phyloP scores from a whole-genome alignment of 2,888 invertebrate genomes.

The Smittia sp. region DNA sequence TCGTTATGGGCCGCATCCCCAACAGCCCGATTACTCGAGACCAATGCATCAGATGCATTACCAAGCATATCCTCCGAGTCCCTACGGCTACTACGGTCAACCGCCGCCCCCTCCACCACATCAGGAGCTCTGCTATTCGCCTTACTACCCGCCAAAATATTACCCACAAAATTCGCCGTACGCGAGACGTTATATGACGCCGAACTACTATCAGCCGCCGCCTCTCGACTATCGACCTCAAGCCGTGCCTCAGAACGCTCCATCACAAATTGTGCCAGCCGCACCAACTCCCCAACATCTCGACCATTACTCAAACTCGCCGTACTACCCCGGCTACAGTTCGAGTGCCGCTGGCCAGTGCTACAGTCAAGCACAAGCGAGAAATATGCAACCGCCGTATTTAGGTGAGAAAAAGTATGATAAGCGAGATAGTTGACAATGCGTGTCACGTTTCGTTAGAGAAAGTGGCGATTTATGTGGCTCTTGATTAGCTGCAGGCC shows the following conservation, averaged over 20 bases:
- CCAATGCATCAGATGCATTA: slow-evolving; percentile 55
- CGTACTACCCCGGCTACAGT: slow-evolving; percentile 58
- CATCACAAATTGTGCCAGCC: slow-evolving; percentile 53
- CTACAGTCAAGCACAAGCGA: slow-evolving; percentile 55
- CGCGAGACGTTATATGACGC: slow-evolving; percentile 45
- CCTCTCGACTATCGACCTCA: slow-evolving; percentile 44
- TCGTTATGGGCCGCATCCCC: slow-evolving; percentile 45
- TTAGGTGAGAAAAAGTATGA: slow-evolving; percentile 42
- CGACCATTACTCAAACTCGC: slow-evolving; percentile 57
- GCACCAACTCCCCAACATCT: slow-evolving; percentile 52
- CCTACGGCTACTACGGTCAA: slow-evolving; percentile 48
- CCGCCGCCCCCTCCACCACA: slow-evolving; percentile 47
- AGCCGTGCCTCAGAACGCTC: slow-evolving; percentile 46
- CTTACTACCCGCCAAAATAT: slow-evolving; percentile 56
- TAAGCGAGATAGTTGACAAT: not conserved
- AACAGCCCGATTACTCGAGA: slow-evolving; percentile 46
- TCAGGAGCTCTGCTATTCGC: slow-evolving; percentile 54
- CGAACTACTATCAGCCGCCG: slow-evolving; percentile 48
- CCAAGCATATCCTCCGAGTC: slow-evolving; percentile 46
- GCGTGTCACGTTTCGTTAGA: too few species aligned
- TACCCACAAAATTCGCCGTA: slow-evolving; percentile 53
- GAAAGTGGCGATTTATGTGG: not conserved
- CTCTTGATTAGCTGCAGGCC: too few species aligned
- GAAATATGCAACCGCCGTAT: slow-evolving; percentile 54
- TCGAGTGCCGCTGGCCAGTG: slow-evolving; percentile 55